Conservation (phyloP, 2,888 invertebrate genomes). For the Spilarctia lutea region DNA sequence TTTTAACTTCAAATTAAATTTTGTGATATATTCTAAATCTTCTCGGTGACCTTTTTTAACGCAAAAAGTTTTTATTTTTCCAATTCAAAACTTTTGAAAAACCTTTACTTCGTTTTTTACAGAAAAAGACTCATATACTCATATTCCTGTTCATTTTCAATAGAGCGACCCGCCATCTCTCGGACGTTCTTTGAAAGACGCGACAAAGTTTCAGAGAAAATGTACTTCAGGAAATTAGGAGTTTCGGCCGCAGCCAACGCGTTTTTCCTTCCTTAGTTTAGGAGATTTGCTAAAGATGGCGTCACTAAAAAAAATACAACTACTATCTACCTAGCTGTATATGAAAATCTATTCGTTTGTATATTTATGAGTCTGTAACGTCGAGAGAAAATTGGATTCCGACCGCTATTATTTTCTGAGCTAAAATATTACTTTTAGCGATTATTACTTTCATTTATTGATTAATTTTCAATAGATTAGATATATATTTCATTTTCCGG, state of each 20-base stretch:
- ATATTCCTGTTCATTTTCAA: neutral
- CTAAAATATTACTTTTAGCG: neutral
- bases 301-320: neutral
- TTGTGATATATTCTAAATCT: neutral
- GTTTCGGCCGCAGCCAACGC: constrained; percentile 11
- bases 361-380: neutral
- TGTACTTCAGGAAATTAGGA: constrained; percentile 37
- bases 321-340: neutral
- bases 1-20: neutral
- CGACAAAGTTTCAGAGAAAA: constrained; percentile 35
- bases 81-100: neutral
- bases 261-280: constrained; percentile 33
- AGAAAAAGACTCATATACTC: neutral
- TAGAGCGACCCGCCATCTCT: constrained; percentile 41
- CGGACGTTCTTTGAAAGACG: constrained; percentile 19
- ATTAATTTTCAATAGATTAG: neutral
- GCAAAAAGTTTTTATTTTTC: constrained; percentile 2
- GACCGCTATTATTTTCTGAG: neutral
- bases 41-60: neutral
- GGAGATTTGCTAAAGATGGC: constrained; percentile 42
- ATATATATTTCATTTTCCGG: neutral
- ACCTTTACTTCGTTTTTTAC: neutral
- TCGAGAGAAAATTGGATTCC: neutral
- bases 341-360: neutral
- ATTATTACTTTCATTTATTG: neutral